phyloP scores from a whole-genome alignment of 1,140 invertebrate genomes.

The Diachasmimorpha longicaudata region DNA sequence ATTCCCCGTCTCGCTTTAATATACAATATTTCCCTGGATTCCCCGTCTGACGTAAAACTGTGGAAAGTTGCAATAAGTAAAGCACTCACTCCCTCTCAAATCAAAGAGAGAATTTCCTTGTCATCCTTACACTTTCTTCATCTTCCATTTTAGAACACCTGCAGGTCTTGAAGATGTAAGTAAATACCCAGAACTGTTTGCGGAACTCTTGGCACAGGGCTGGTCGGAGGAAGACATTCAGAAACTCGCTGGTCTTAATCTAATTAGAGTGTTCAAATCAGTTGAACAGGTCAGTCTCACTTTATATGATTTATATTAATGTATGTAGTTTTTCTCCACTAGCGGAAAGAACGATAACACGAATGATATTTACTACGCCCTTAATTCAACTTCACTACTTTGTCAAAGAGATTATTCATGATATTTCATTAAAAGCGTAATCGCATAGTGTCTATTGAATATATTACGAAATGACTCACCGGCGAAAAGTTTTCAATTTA shows the following conservation, averaged over 20 bases:
- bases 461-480: too few relatives aligned
- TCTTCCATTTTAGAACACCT: slow-evolving; percentile 66
- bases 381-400: too few relatives aligned
- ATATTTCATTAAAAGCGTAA: too few relatives aligned
- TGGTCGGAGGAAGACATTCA: slow-evolving; percentile 78
- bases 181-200: slow-evolving; percentile 79
- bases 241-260: slow-evolving; percentile 78
- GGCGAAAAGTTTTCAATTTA: too few relatives aligned
- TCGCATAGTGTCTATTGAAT: too few relatives aligned
- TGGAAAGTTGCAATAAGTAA: background rate
- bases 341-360: background rate
- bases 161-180: slow-evolving; percentile 84
- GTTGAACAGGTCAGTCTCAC: slow-evolving; percentile 70
- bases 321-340: background rate
- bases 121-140: background rate
- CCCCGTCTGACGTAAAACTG: too few relatives aligned
- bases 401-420: too few relatives aligned
- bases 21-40: too few relatives aligned
- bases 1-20: too few relatives aligned
- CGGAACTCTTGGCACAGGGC: slow-evolving; percentile 69
- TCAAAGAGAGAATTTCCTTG: slow-evolving; percentile 4
- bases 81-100: background rate
- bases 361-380: too few relatives aligned
- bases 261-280: slow-evolving; percentile 76
- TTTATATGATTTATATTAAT: slow-evolving; percentile 13